Base-by-base conservation (phyloP, 2,888 invertebrate species). In the Tachina fera region DNA sequence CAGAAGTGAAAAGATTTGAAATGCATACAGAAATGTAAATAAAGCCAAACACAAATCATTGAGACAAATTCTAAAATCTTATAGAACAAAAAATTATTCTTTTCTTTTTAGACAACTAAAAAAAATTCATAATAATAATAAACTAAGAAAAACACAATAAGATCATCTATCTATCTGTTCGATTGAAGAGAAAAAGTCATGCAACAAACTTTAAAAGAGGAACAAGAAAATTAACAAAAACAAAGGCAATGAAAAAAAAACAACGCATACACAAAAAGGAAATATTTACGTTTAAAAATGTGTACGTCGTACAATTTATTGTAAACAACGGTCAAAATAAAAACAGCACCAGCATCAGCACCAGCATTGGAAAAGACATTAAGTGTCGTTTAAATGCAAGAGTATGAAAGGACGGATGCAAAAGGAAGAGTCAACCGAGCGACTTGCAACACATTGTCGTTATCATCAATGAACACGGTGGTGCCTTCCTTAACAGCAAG, bases 151-250 rank as follows among this genome's bases (percentile, higher is more conserved):
- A 83, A 16, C 19, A 47, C 47, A 60, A 61, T 22, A 70, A 63
- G 53, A 84, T 65, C 63, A 84, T 65, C 63, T 72, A 84, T 65
- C 63, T 72, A 72, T 72, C 56, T 79, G 11, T 39, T 31, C 74
- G 63, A 76, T 79, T 79, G 70, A 76, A 75, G 75, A n/a, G 60
- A 81, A 72, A 61, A 72, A 72, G 63, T 72, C 84, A 76, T 76
- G 78, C 78, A 68, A 65, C 58, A 75, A 84, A 58, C 49, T 74
- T 61, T 53, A 61, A 56, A 72, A 53, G 47, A 63, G 43, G 4
- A 67, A 60, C 58, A 72, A 77, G n/a, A 47, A 49, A 56, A 76
- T 41, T 63, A 56, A 60, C 43, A 76, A 67, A 80, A 71, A 60
- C 39, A 58, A 56, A 68, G 22, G 41, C 11, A 4, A 47, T 39